These are phyloP conservation scores for Coptotermes formosanus DNA, from an alignment of 1,140 invertebrate species.

Conservation along the genomic window DNA sequence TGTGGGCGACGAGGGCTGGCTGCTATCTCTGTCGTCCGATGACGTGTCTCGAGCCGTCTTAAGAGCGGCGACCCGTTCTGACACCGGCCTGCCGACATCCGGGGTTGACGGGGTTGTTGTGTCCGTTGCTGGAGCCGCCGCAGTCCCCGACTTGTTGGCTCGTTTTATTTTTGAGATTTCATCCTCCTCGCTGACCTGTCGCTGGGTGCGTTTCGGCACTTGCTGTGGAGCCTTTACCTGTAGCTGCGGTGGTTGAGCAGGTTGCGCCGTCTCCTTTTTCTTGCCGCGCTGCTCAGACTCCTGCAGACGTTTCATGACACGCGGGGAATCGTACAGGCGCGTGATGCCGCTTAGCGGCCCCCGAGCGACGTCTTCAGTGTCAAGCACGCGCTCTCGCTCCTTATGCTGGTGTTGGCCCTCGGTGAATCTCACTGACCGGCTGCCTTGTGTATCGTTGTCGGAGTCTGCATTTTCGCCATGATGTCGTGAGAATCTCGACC, in stretches of 20 bases:
- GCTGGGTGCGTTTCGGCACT: constrained; percentile 24
- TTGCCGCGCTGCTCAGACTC: constrained; percentile 75
- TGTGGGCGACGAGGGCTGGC: constrained; percentile 36
- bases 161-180: constrained; percentile 87
- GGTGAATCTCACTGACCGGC: constrained; percentile 49
- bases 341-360: constrained; percentile 89
- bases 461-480: constrained; percentile 57
- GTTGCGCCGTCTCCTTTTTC: constrained; percentile 56
- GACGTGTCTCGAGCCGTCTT: constrained; percentile 45
- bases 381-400: constrained; percentile 76
- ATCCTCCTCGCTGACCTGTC: constrained; percentile 84
- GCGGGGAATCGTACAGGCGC: constrained; percentile 81
- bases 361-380: constrained; percentile 84
- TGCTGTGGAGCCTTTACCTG: constrained; percentile 43
- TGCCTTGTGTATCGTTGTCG: constrained; percentile 59
- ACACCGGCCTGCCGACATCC: constrained; percentile 29
- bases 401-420: constrained; percentile 49
- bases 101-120: constrained; percentile 43
- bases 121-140: constrained; percentile 55
- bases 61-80: constrained; percentile 49
- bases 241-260: constrained; percentile 52
- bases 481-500: constrained; percentile 67
- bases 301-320: constrained; percentile 84
- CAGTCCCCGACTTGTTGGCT: constrained; percentile 69
- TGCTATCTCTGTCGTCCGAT: constrained; percentile 47